A percentile compares a stretch with the other conserved stretches of the same genome.
Conservation (phyloP, 2,888 invertebrate genomes). For the Ethmia dodecea region DNA sequence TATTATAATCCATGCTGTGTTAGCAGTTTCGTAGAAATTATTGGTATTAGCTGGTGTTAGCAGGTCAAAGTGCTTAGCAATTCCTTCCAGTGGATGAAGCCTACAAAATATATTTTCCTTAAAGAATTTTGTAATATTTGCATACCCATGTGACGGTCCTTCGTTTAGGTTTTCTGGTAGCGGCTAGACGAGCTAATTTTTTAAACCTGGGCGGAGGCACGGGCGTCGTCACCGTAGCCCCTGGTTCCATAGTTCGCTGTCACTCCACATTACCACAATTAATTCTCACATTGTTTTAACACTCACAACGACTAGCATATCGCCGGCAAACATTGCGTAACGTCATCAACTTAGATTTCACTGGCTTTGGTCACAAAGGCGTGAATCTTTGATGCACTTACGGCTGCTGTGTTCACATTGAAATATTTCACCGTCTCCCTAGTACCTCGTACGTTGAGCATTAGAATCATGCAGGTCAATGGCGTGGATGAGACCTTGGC, state of each 20-base stretch:
- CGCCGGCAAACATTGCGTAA: conserved; percentile 25
- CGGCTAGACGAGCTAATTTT: conserved; percentile 59
- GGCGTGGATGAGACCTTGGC: conserved; percentile 60
- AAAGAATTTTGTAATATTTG: background rate
- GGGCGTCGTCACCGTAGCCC: conserved; percentile 29
- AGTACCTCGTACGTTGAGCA: too few species aligned
- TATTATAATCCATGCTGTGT: too few species aligned
- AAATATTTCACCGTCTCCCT: too few species aligned
- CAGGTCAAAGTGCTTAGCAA: too few species aligned
- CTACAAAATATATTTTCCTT: too few species aligned
- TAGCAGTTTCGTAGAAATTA: too few species aligned
- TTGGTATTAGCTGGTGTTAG: too few species aligned
- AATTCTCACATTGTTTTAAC: conserved; percentile 23
- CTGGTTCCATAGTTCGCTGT: conserved; percentile 40
- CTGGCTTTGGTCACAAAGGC: conserved; percentile 52
- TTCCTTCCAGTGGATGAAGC: too few species aligned
- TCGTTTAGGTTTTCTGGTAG: conserved; percentile 45
- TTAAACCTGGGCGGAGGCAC: conserved; percentile 68
- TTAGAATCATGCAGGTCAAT: conserved; percentile 32
- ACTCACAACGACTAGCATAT: conserved; percentile 16
- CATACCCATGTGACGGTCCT: conserved; percentile 65
- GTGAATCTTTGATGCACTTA: conserved; percentile 34
- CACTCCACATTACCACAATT: conserved; percentile 26
- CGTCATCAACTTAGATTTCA: conserved; percentile 42
- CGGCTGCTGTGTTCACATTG: too few species aligned